Conservation (phyloP, 2,113 vertebrate genomes). For the Malaclemys terrapin region DNA sequence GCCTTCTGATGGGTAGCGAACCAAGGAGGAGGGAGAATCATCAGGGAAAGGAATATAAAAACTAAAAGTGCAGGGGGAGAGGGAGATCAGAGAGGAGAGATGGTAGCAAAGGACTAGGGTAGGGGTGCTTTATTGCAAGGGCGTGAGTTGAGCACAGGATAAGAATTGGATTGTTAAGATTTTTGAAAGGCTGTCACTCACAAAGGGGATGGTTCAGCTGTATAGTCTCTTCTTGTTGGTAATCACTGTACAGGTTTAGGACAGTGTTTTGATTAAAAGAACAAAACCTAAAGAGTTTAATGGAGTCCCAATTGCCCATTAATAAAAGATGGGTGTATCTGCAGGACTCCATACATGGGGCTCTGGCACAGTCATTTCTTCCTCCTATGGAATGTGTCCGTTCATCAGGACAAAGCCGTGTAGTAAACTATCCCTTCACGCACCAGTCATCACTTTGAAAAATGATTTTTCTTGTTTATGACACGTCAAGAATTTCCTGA, state of each 20-base stretch:
- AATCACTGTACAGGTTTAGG: not conserved
- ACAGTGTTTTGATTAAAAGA: not conserved
- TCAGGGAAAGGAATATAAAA: not conserved
- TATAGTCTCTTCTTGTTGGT: not conserved
- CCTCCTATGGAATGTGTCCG: not conserved
- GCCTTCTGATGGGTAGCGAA: not conserved
- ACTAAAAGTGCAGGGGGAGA: no score
- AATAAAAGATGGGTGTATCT: not conserved
- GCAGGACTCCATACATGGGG: not conserved
- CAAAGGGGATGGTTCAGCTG: not conserved
- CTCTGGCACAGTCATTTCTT: not conserved
- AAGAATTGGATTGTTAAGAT: not conserved
- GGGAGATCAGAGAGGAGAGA: no score
- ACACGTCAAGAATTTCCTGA: constrained; percentile 8
- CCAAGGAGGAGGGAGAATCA: not conserved
- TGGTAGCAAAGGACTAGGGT: not conserved
- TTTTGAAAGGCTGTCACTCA: not conserved
- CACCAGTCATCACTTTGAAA: not conserved
- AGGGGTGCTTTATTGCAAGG: not conserved
- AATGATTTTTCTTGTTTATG: not conserved
- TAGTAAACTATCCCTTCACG: not conserved
- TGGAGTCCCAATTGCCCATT: not conserved
- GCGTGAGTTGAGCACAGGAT: not conserved
- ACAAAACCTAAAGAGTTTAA: not conserved
- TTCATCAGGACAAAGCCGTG: not conserved